Base-by-base conservation (phyloP, 2,888 invertebrate genomes). In the Parochlus steinenii region DNA sequence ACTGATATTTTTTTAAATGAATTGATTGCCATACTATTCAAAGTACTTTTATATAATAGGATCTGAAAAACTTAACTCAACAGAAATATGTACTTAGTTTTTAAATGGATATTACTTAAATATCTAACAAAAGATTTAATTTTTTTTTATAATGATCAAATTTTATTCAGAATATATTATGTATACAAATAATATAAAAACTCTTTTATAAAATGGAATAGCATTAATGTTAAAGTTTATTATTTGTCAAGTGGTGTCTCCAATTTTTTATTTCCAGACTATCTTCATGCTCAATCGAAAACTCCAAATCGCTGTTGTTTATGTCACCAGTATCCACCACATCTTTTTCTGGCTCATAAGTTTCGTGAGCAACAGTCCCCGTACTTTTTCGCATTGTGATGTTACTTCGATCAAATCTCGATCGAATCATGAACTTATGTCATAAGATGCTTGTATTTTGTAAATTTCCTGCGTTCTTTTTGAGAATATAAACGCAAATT, bases 241-340 rank as follows among this genome's bases (percentile, higher is more conserved):
- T 54, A 50, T 55, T 56, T 40, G 59, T 58, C 39, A 59, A 46
- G 44, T 59, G 58, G 47, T 59, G 58, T 44, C 55, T 52, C 59
- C 59, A 59, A 49, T 59, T 57, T 46, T 51, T 54, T 46, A 57
- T 46, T 47, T 51, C 54, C 46, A 51, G 38, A 43, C 48, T 49
- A 33, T 53, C 47, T 32, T 51, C 45, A 43, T 49, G 52, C 45
- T 53, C 36, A 41, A 49, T 42, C 39, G 48, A 45, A 40, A 45
- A 45, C 42, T 45, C 44, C 42, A 27, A 27, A 17, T 34, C 39
- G 38, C 34, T 42, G 24, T 33, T 39, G 19, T 38, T 42, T 38
- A 17, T 40, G 41, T 24, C 42, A 39, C 32, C 42, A 37, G 15
- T 41, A 35, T 25, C 33, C 14, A 16, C 38, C 37, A 26, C 40